Evolutionary conservation across 2,113 vertebrate genomes (phyloP).

Genomic region (Gymnobelideus leadbeateri): DNA sequence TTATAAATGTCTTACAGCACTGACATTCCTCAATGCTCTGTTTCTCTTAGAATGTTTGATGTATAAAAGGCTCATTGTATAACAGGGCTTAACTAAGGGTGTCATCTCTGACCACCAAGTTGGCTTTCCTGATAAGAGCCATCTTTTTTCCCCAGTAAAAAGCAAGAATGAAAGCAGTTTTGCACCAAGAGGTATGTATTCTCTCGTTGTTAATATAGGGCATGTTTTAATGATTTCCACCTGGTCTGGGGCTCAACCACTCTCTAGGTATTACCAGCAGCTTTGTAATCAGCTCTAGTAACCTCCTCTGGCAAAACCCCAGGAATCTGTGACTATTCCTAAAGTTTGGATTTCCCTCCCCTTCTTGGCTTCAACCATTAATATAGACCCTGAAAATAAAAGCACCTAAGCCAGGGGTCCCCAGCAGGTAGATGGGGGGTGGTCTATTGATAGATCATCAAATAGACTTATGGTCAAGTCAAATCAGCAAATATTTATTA

Average conservation of each 20-base stretch:
- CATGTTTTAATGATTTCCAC: slow-evolving; percentile 5
- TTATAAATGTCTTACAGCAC: background rate
- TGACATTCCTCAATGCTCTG: background rate
- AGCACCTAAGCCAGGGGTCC: background rate
- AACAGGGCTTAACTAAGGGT: background rate
- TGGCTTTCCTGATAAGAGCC: background rate
- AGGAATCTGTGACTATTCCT: background rate
- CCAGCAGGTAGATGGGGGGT: background rate
- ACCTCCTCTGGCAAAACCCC: slow-evolving; percentile 62
- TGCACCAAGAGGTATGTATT: background rate
- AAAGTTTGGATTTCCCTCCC: background rate
- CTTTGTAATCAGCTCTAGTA: slow-evolving; percentile 37
- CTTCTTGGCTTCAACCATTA: background rate
- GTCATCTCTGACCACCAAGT: background rate
- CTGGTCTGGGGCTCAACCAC: background rate
- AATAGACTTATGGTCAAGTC: background rate
- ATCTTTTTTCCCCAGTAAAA: background rate
- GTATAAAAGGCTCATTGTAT: background rate
- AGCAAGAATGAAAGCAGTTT: slow-evolving; percentile 3
- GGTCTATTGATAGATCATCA: background rate
- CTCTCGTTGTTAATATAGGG: background rate
- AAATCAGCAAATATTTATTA: background rate
- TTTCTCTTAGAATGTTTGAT: background rate
- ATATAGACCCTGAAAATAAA: background rate
- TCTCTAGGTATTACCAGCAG: background rate